These are phyloP conservation scores for Prunella himalayana DNA, from an alignment of 2,113 vertebrate genomes.

Conservation along the genomic window DNA sequence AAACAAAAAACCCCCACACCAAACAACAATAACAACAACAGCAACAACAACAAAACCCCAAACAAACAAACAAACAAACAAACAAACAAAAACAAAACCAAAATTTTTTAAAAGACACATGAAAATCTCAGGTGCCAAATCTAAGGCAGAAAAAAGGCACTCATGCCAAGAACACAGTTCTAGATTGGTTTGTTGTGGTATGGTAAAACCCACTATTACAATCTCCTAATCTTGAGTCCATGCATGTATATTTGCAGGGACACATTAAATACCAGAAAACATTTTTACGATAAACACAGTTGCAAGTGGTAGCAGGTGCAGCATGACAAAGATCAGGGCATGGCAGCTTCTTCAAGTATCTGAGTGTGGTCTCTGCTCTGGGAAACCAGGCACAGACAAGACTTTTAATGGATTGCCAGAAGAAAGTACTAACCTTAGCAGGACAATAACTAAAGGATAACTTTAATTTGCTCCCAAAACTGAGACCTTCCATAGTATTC, in stretches of 20 bases:
- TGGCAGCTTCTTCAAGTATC: not conserved
- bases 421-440: not conserved
- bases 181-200: not conserved
- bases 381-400: not conserved
- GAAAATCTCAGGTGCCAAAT: not conserved
- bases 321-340: not conserved
- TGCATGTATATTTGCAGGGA: rapidly evolving
- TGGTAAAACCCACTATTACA: rapidly evolving
- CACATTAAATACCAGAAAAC: not conserved
- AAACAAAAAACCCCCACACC: too few species aligned
- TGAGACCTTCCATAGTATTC: not conserved
- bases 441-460: not conserved
- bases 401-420: not conserved
- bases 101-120: not conserved
- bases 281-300: not conserved
- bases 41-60: too few species aligned
- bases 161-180: not conserved
- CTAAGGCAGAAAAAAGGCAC: not conserved
- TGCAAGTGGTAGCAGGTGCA: not conserved
- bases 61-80: too few species aligned
- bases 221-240: not conserved
- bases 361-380: not conserved
- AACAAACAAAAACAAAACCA: too few species aligned
- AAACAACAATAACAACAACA: too few species aligned
- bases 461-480: not conserved